Conservation (phyloP, 2,888 invertebrate genomes). For the Cyclophora punctaria region DNA sequence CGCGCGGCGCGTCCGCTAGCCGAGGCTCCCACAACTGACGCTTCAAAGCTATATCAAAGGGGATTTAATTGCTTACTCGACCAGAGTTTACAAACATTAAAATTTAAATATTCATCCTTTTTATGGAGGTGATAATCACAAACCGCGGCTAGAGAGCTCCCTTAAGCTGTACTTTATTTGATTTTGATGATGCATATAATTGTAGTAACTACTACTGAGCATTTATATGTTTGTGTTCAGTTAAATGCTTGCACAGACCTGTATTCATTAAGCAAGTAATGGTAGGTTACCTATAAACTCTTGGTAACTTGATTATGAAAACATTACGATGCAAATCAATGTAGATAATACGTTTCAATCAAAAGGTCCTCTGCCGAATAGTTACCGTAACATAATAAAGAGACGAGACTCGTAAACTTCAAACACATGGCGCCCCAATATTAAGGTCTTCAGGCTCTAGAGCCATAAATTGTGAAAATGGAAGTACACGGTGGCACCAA, state of each 20-base stretch:
- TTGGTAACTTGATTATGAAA: too few relatives aligned
- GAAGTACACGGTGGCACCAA: slow-evolving; percentile 21
- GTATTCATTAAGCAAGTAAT: too few relatives aligned
- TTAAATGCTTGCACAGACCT: too few relatives aligned
- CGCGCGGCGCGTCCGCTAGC: slow-evolving; percentile 27
- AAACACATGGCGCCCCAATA: not conserved
- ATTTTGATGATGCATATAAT: slow-evolving; percentile 6
- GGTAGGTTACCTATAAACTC: too few relatives aligned
- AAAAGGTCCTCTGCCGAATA: too few relatives aligned
- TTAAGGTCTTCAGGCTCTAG: slow-evolving; percentile 4
- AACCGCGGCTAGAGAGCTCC: slow-evolving; percentile 20
- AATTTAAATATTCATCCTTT: slow-evolving; percentile 32
- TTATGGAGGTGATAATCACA: slow-evolving; percentile 28
- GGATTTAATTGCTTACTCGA: slow-evolving; percentile 52
- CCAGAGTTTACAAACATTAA: slow-evolving; percentile 42
- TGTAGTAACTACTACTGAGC: too few relatives aligned
- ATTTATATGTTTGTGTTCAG: too few relatives aligned
- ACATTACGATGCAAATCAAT: too few relatives aligned
- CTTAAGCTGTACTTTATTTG: slow-evolving; percentile 12
- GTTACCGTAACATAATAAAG: too few relatives aligned
- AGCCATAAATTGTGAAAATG: slow-evolving; percentile 20
- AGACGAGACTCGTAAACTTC: too few relatives aligned
- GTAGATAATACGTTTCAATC: too few relatives aligned
- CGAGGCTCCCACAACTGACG: slow-evolving; percentile 43
- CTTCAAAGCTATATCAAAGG: slow-evolving; percentile 54